These are phyloP conservation scores for Pseudorectes ferrugineus DNA, from an alignment of 2,113 vertebrate species.

Conservation along the genomic window DNA sequence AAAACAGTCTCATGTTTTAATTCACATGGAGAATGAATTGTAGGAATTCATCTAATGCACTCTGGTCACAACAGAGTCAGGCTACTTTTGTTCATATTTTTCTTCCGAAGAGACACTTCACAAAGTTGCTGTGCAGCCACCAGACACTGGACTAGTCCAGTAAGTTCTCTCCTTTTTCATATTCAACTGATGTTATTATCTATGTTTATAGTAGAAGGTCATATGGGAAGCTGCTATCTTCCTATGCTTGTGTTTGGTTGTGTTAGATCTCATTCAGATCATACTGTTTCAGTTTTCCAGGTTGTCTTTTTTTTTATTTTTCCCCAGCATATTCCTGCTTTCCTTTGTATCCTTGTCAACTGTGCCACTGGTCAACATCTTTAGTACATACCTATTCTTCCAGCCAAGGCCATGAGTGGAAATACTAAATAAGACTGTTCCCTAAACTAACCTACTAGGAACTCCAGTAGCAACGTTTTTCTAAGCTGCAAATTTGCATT, in stretches of 20 bases:
- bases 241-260: not conserved
- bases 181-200: not conserved
- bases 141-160: not conserved
- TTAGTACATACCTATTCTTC: not conserved
- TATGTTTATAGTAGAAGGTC: not conserved
- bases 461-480: not conserved
- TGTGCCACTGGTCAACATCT: not conserved
- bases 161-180: not conserved
- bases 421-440: not conserved
- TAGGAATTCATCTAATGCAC: not conserved
- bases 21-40: not conserved
- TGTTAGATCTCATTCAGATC: not conserved
- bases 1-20: not conserved
- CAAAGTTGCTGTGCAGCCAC: not conserved
- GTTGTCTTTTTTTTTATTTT: not conserved
- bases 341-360: not conserved
- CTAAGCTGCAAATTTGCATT: not conserved
- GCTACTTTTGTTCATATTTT: not conserved
- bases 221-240: not conserved
- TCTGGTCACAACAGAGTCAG: not conserved
- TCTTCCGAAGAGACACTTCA: not conserved
- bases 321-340: not conserved
- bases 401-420: not conserved
- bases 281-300: not conserved
- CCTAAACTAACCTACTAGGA: not conserved